Evolutionary conservation across 1,140 invertebrate species (phyloP).

Genomic region (Saccostrea cuccullata): DNA sequence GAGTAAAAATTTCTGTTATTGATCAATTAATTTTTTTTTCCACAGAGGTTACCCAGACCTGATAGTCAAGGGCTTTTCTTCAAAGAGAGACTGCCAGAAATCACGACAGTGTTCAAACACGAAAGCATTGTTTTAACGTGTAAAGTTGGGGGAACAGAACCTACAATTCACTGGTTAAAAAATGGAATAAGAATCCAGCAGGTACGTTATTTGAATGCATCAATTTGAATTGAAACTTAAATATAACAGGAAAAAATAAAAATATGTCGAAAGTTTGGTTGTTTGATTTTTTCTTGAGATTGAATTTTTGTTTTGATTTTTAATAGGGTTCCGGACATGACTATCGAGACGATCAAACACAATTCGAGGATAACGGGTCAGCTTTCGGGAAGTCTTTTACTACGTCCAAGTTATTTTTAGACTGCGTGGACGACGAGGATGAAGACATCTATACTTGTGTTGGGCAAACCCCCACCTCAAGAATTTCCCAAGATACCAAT

Average conservation of each 20-base stretch:
- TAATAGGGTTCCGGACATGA: background rate
- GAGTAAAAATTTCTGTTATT: background rate
- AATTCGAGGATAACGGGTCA: background rate
- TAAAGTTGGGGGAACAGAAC: constrained; percentile 2
- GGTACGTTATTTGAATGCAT: background rate
- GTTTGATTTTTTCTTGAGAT: background rate
- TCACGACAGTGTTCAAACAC: background rate
- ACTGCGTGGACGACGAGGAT: background rate
- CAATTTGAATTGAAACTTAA: no score
- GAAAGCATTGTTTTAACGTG: constrained; percentile 13
- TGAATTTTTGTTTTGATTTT: background rate
- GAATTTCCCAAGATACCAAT: constrained; percentile 10
- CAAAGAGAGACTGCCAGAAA: background rate
- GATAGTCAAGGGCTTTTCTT: background rate
- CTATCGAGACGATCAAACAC: background rate
- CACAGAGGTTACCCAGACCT: background rate
- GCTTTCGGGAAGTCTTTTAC: background rate
- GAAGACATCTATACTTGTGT: constrained; percentile 5
- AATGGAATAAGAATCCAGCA: constrained; percentile 29
- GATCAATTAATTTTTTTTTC: background rate
- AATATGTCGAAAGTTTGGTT: background rate
- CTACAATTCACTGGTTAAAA: constrained; percentile 39
- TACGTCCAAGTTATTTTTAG: constrained; percentile 15
- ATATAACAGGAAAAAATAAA: no score
- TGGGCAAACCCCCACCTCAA: constrained; percentile 14